These are phyloP conservation scores for Myiotriccus ornatus DNA, from an alignment of 2,797 vertebrate species.

Conservation along the genomic window DNA sequence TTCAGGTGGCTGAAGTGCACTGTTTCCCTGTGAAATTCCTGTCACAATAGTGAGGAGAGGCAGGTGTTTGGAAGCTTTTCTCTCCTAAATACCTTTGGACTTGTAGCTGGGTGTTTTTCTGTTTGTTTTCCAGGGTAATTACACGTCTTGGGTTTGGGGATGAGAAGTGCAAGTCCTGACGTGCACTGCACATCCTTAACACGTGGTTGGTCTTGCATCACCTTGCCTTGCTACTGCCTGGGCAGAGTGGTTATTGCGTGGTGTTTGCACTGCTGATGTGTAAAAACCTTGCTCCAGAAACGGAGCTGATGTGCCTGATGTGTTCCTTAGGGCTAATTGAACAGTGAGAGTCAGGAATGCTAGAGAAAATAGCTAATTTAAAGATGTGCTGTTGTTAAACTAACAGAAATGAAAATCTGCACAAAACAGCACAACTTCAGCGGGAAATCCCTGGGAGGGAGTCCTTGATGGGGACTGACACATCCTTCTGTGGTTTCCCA, in stretches of 20 bases:
- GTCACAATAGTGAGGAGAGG: slow-evolving; percentile 34
- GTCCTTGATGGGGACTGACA: not conserved
- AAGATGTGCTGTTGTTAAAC: not conserved
- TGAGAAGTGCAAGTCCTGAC: not conserved
- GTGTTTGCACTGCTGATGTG: not conserved
- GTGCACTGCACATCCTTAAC: not conserved
- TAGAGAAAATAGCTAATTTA: not conserved
- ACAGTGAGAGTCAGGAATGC: not conserved
- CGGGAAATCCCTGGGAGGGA: not conserved
- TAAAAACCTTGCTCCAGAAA: not conserved
- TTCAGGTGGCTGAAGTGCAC: slow-evolving; percentile 1
- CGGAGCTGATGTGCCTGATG: not conserved
- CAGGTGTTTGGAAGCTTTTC: slow-evolving; percentile 8
- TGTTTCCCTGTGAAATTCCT: slow-evolving; percentile 33
- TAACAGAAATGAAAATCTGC: not conserved
- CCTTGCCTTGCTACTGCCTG: not conserved
- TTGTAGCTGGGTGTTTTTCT: not conserved
- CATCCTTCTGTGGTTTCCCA: not conserved
- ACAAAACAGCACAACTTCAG: not conserved
- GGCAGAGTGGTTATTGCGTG: not conserved
- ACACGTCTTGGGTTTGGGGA: not conserved
- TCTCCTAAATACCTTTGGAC: not conserved
- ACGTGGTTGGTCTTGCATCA: not conserved
- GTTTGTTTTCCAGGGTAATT: not conserved
- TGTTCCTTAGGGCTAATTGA: not conserved